phyloP scores from a whole-genome alignment of 2,113 vertebrate species.

The Xiphophorus couchianus region DNA sequence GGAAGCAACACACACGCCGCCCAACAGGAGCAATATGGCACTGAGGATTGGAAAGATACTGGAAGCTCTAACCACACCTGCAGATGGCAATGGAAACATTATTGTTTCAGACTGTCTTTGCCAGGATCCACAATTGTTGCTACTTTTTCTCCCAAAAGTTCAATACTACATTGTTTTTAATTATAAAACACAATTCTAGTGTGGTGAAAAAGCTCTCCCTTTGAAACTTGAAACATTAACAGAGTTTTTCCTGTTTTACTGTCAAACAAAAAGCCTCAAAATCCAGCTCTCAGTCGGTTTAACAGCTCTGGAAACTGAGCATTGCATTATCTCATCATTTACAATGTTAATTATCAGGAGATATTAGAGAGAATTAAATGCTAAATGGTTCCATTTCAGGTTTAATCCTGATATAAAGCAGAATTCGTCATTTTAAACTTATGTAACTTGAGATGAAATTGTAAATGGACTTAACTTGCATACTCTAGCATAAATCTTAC shows the following conservation, averaged over 20 bases:
- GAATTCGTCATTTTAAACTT: background rate
- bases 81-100: background rate
- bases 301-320: too few species aligned
- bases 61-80: constrained; percentile 93
- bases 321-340: too few species aligned
- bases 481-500: too few species aligned
- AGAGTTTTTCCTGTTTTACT: too few species aligned
- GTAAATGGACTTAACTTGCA: too few species aligned
- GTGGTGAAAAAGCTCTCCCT: background rate
- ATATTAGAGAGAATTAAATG: constrained; percentile 9
- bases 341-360: background rate
- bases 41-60: constrained; percentile 97
- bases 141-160: background rate
- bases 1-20: constrained; percentile 91
- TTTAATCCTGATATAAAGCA: background rate
- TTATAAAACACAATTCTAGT: background rate
- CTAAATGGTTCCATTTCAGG: constrained; percentile 15
- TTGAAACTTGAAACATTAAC: background rate
- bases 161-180: background rate
- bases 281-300: too few species aligned
- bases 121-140: background rate
- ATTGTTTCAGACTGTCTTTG: background rate
- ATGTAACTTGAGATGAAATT: too few species aligned
- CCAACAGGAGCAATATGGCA: constrained; percentile 90
- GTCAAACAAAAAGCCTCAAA: too few species aligned